Conservation (phyloP, 1,140 invertebrate species). For the Paraescarpia echinospica region DNA sequence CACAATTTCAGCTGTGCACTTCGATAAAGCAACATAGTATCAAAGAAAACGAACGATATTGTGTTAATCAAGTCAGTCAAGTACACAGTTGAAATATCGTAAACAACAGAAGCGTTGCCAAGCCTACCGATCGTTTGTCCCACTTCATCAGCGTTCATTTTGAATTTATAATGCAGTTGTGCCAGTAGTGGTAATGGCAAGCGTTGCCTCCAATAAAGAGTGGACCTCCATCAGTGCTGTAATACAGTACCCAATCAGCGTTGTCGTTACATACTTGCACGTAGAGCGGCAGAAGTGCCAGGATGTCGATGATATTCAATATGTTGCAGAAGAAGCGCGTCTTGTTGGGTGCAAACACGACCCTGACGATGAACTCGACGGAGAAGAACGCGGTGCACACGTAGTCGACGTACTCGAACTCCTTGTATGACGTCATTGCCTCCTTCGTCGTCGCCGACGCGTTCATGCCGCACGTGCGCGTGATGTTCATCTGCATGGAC, state of each 20-base stretch:
- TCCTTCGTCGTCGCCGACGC: background rate
- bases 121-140: no score
- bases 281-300: slow-evolving; percentile 60
- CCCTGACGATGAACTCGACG: slow-evolving; percentile 57
- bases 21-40: no score
- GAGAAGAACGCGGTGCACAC: slow-evolving; percentile 61
- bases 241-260: background rate
- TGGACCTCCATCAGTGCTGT: background rate
- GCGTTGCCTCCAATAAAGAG: no score
- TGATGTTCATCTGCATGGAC: slow-evolving; percentile 13
- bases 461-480: background rate
- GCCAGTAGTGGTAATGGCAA: no score
- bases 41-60: no score
- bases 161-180: no score
- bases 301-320: slow-evolving; percentile 61
- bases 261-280: slow-evolving; percentile 37
- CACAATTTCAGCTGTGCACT: no score
- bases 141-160: no score
- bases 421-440: slow-evolving; percentile 5
- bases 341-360: slow-evolving; percentile 59
- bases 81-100: no score
- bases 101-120: no score
- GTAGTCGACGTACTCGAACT: slow-evolving; percentile 43
- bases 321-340: slow-evolving; percentile 52
- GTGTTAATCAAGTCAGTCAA: no score